Percentiles rank a stretch among this genome's conserved stretches.
Conservation (phyloP, 2,113 vertebrate species). For the Phaetusa simplex region DNA sequence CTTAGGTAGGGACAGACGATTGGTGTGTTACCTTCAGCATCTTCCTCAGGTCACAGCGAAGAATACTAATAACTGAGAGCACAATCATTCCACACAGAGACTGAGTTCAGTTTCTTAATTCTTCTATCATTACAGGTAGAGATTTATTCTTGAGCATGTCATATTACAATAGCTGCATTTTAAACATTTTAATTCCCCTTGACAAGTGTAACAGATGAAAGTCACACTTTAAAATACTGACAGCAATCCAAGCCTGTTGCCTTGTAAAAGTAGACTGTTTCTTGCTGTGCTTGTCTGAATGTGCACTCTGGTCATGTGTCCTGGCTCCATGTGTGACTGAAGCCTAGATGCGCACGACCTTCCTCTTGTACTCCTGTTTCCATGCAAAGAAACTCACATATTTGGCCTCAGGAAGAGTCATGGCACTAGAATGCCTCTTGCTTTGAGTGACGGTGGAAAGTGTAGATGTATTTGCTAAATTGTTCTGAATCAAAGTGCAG, state of each 20-base stretch:
- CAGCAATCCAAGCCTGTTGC: not conserved
- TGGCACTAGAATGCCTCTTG: not conserved
- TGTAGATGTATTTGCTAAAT: not conserved
- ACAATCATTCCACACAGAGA: not conserved
- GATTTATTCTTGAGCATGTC: not conserved
- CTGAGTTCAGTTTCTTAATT: not conserved
- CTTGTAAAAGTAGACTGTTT: not conserved
- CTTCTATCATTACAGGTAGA: not conserved
- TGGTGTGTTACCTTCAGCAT: not conserved
- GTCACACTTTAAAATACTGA: not conserved
- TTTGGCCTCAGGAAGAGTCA: not conserved
- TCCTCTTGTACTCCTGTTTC: not conserved
- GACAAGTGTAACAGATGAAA: not conserved
- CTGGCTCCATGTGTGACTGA: not conserved
- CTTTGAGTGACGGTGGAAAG: not conserved
- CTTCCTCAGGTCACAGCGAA: not conserved
- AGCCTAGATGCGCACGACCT: not conserved
- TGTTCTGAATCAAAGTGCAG: not conserved
- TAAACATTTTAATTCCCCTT: not conserved
- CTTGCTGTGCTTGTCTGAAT: not conserved
- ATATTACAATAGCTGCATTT: not conserved
- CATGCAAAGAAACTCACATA: not conserved
- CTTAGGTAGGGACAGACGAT: constrained; percentile 62
- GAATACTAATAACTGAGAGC: not conserved
- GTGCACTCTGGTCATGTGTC: not conserved